Conservation (phyloP, 1,140 invertebrate species). For the Zaprionus camerounensis region DNA sequence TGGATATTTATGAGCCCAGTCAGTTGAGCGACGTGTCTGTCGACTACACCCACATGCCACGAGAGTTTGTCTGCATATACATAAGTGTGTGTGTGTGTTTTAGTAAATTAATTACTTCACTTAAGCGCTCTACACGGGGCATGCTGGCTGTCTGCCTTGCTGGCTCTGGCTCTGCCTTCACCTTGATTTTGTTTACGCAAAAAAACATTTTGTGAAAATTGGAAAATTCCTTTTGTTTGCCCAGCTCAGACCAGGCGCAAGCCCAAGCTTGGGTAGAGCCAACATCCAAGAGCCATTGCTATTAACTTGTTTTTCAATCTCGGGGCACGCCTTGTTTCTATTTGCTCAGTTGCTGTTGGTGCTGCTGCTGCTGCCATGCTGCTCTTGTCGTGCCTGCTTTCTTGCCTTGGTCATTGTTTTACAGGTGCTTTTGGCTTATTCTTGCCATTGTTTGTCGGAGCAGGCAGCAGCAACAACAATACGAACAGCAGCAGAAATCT, state of each 20-base stretch:
- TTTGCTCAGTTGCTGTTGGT: constrained; percentile 55
- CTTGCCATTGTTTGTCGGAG: constrained; percentile 50
- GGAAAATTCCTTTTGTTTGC: constrained; percentile 68
- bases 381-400: constrained; percentile 18
- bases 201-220: constrained; percentile 64
- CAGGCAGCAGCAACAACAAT: background rate
- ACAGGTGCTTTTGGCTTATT: constrained; percentile 67
- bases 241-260: constrained; percentile 18
- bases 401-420: constrained; percentile 65
- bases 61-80: background rate
- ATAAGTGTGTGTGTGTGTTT: constrained; percentile 28
- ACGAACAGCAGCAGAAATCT: constrained; percentile 61
- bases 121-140: constrained; percentile 40
- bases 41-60: background rate
- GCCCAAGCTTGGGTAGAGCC: constrained; percentile 1
- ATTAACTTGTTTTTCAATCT: constrained; percentile 82
- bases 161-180: constrained; percentile 20
- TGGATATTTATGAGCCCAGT: constrained; percentile 57
- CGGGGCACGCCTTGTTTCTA: constrained; percentile 62
- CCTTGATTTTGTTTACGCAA: constrained; percentile 58
- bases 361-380: background rate
- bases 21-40: constrained; percentile 33
- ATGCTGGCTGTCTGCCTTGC: background rate
- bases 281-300: constrained; percentile 53
- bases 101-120: constrained; percentile 74